Evolutionary conservation across 2,888 invertebrate species (phyloP), one percentile per base, ranked within the genome.

Genomic region (Caenorhabditis virilis): DNA sequence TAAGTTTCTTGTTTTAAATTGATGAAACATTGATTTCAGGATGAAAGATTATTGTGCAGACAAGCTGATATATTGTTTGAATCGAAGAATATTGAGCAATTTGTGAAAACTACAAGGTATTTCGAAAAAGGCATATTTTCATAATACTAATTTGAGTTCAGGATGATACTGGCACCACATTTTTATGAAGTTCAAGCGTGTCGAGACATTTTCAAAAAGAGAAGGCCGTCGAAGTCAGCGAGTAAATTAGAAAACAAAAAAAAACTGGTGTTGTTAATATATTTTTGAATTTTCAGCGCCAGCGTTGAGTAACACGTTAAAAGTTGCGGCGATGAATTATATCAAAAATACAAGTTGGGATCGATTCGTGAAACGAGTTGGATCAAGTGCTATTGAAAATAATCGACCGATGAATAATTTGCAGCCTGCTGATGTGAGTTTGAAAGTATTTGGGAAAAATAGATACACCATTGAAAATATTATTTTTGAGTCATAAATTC

Each of bases 101-200:
- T 80, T 45, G 61, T 78, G 3, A 69, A 68, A 16, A 58, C 55
- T 1, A 47, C 59, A 25, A 39, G 43, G 23, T 39, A 9, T 6
- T 39, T 18, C 15, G n/a, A 13, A 43, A 1, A 43, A 43, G 16
- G 1, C 2, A 16, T 33, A 23, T 18, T 23, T 45, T 6, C 26
- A 16, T 45, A 3, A 22, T 26, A 2, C 25, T 51, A 11, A 49
- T 39, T 23, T 18, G 49, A 13, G 43, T 60, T 23, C 13, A 62
- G 82, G 7, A 70, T 82, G 72, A 62, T 82, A 35, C 65, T 82
- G 18, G 73, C 77, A 9, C 82, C 82, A 2, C 77, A 82, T 48
- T 82, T 82, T 64, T 79, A 76, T 53, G 60, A 71, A 55, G 58
- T 76, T 15, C 69, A 78, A 48, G 30, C 20, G 4, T 36, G 35